phyloP scores from a whole-genome alignment of 2,888 invertebrate genomes.

The Eulithis testata region DNA sequence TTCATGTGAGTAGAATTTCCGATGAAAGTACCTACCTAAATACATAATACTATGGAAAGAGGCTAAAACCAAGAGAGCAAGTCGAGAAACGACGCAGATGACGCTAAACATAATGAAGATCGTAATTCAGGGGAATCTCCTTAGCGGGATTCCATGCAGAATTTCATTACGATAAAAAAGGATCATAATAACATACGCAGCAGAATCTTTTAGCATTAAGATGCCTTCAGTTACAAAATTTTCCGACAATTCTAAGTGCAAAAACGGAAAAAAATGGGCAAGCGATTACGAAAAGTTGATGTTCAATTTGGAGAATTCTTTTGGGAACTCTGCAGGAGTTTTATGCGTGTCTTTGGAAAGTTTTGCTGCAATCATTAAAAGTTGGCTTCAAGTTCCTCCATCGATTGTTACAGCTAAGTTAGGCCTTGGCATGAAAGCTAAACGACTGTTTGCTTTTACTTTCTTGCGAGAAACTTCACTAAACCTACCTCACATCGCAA shows the following conservation, averaged over 20 bases:
- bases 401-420: conserved; percentile 40
- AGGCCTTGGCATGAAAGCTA: conserved; percentile 39
- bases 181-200: conserved; percentile 17
- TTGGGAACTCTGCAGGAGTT: conserved; percentile 22
- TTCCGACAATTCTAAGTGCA: conserved; percentile 13
- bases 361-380: conserved; percentile 47
- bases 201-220: conserved; percentile 18
- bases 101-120: conserved; percentile 32
- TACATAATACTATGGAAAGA: background rate
- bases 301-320: conserved; percentile 23
- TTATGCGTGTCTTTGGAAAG: conserved; percentile 40
- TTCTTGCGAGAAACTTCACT: conserved; percentile 19
- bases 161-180: conserved; percentile 31
- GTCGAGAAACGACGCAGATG: conserved; percentile 20
- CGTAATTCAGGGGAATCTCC: conserved; percentile 28
- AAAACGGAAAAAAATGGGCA: conserved; percentile 10
- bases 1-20: conserved; percentile 13
- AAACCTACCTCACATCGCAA: background rate
- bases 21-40: background rate
- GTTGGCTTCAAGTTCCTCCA: conserved; percentile 39
- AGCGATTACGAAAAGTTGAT: conserved; percentile 21
- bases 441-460: conserved; percentile 41
- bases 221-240: conserved; percentile 8
- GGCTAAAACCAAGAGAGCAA: conserved; percentile 12
- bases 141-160: conserved; percentile 28